These are phyloP conservation scores for Drosophila dunni DNA, from an alignment of 1,140 invertebrate genomes.

Conservation along the genomic window DNA sequence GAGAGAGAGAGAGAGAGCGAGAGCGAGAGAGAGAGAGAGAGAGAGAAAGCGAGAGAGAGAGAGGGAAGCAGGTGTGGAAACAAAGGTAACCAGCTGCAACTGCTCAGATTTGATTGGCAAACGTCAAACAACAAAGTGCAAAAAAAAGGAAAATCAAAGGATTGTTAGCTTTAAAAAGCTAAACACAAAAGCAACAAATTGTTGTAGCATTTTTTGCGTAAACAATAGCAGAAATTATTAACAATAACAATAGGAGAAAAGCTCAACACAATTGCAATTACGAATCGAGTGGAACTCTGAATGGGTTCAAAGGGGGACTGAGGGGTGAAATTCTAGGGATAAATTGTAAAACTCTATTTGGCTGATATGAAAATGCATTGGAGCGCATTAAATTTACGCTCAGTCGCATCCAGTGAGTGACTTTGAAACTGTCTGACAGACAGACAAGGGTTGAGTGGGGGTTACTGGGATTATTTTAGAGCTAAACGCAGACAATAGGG, in stretches of 20 bases:
- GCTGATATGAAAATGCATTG: slow-evolving; percentile 56
- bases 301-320: not conserved
- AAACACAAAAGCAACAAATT: slow-evolving; percentile 22
- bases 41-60: not conserved
- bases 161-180: slow-evolving; percentile 22
- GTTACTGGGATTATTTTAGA: slow-evolving; percentile 40
- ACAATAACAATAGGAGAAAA: slow-evolving; percentile 67
- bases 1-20: not conserved
- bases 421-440: slow-evolving; percentile 56
- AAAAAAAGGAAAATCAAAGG: slow-evolving; percentile 33
- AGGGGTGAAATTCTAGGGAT: not conserved
- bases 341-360: slow-evolving; percentile 61
- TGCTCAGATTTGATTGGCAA: slow-evolving; percentile 30
- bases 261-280: slow-evolving; percentile 47
- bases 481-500: slow-evolving; percentile 54
- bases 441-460: slow-evolving; percentile 7
- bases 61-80: not conserved
- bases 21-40: not conserved
- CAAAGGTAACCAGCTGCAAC: not conserved
- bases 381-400: slow-evolving; percentile 71
- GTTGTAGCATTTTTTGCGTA: slow-evolving; percentile 23
- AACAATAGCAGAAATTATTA: slow-evolving; percentile 76
- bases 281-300: slow-evolving; percentile 5
- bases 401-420: slow-evolving; percentile 70
- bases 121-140: slow-evolving; percentile 26